phyloP scores from a whole-genome alignment of 2,888 invertebrate species.

The Oligia latruncula region DNA sequence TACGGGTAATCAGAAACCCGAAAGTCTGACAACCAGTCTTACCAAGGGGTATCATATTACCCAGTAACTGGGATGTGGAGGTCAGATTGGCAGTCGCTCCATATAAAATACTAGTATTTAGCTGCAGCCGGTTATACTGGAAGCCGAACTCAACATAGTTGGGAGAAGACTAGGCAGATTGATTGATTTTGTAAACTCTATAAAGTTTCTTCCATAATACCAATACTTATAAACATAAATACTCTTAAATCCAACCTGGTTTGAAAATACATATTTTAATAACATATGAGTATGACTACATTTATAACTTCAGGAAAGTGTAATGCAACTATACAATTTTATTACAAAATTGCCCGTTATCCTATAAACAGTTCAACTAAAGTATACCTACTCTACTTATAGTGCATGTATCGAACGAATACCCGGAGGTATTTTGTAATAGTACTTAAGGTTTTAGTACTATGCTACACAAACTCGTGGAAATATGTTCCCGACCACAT shows the following conservation, averaged over 20 bases:
- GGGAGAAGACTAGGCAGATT: not conserved
- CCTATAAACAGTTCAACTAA: conserved; percentile 5
- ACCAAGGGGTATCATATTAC: not conserved
- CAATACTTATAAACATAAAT: too few species aligned
- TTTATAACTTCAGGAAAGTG: conserved; percentile 1
- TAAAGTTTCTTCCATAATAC: not conserved
- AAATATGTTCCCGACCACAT: conserved; percentile 43
- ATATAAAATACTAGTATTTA: not conserved
- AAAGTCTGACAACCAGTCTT: not conserved
- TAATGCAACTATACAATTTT: conserved; percentile 4
- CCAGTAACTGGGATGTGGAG: too few species aligned
- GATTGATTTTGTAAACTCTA: not conserved
- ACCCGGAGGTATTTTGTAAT: conserved; percentile 49
- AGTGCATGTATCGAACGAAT: conserved; percentile 29
- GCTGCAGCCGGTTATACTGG: not conserved
- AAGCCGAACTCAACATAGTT: not conserved
- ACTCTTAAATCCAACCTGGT: not conserved
- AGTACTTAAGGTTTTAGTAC: conserved; percentile 51
- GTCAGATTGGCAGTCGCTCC: too few species aligned
- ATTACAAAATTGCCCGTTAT: conserved; percentile 1
- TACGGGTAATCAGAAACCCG: not conserved
- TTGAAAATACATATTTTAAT: not conserved
- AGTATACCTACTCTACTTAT: not conserved
- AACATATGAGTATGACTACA: not conserved
- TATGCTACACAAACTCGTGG: conserved; percentile 35